These are phyloP conservation scores for Platysternon megacephalum DNA, from an alignment of 2,113 vertebrate genomes.

Conservation along the genomic window DNA sequence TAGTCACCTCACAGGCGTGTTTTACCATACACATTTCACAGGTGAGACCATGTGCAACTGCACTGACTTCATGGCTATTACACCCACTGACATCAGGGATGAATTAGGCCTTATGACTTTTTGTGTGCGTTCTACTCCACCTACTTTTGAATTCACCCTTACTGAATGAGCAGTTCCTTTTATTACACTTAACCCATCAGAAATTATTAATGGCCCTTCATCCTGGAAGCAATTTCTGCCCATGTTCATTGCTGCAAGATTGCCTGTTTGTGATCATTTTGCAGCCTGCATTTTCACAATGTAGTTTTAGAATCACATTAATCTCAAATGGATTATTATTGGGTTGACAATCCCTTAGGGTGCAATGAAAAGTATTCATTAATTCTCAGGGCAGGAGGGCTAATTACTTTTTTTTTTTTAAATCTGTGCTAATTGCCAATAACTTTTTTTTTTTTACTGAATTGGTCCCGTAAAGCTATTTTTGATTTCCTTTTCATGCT, in stretches of 20 bases:
- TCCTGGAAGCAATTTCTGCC: slow-evolving; percentile 33
- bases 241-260: slow-evolving; percentile 25
- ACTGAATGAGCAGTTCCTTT: slow-evolving; percentile 29
- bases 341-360: slow-evolving; percentile 70
- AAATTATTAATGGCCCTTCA: slow-evolving; percentile 56
- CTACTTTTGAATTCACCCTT: slow-evolving; percentile 31
- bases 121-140: background rate
- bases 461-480: slow-evolving; percentile 60
- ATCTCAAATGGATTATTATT: slow-evolving; percentile 71
- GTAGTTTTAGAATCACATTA: slow-evolving; percentile 69
- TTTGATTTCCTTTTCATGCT: slow-evolving; percentile 65
- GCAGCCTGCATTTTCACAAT: slow-evolving; percentile 61
- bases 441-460: slow-evolving; percentile 60
- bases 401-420: slow-evolving; percentile 78
- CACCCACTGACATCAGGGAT: background rate
- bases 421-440: slow-evolving; percentile 74
- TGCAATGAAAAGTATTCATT: slow-evolving; percentile 76
- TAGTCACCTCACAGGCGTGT: fast-evolving
- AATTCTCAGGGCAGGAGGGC: slow-evolving; percentile 77
- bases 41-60: background rate
- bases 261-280: slow-evolving; percentile 59
- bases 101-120: background rate
- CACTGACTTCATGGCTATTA: background rate
- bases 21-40: background rate
- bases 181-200: slow-evolving; percentile 14